These are phyloP conservation scores for Priocnemis perturbator DNA, from an alignment of 2,888 invertebrate genomes.

Conservation along the genomic window DNA sequence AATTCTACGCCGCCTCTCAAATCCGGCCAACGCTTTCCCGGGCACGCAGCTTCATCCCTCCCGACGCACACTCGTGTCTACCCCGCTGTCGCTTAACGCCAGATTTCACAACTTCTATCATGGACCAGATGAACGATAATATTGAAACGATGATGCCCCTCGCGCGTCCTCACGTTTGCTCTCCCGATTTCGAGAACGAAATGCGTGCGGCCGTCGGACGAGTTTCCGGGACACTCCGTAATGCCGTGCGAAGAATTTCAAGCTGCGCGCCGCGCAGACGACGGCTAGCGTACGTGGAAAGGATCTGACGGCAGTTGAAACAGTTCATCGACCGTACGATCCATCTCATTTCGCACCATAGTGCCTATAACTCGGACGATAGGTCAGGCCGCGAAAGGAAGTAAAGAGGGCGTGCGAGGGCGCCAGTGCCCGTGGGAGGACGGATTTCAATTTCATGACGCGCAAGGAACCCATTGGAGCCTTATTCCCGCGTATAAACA, in stretches of 20 bases:
- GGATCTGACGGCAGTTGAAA: slow-evolving; percentile 20
- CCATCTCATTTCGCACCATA: slow-evolving; percentile 32
- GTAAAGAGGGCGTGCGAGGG: not conserved
- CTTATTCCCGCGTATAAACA: slow-evolving; percentile 56
- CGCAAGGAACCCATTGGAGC: slow-evolving; percentile 45
- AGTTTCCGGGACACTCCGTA: not conserved
- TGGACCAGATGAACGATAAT: slow-evolving; percentile 48
- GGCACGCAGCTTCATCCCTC: slow-evolving; percentile 54
- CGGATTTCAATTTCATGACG: slow-evolving; percentile 60
- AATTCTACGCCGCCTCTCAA: slow-evolving; percentile 48
- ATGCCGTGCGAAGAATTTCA: slow-evolving; percentile 5
- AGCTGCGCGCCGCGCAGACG: not conserved
- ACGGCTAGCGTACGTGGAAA: slow-evolving; percentile 1
- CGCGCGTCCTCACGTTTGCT: slow-evolving; percentile 27
- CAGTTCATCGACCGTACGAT: slow-evolving; percentile 31
- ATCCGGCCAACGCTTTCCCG: slow-evolving; percentile 60
- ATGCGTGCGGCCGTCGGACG: not conserved
- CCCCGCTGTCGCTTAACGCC: slow-evolving; percentile 46
- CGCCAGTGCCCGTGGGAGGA: slow-evolving; percentile 22
- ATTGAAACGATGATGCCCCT: slow-evolving; percentile 51
- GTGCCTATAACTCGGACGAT: slow-evolving; percentile 43
- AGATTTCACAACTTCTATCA: slow-evolving; percentile 51
- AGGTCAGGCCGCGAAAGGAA: slow-evolving; percentile 35
- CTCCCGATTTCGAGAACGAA: not conserved
- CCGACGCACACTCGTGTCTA: slow-evolving; percentile 26